Base-by-base conservation (phyloP, 2,113 vertebrate genomes). In the Corydoras maculifer region DNA sequence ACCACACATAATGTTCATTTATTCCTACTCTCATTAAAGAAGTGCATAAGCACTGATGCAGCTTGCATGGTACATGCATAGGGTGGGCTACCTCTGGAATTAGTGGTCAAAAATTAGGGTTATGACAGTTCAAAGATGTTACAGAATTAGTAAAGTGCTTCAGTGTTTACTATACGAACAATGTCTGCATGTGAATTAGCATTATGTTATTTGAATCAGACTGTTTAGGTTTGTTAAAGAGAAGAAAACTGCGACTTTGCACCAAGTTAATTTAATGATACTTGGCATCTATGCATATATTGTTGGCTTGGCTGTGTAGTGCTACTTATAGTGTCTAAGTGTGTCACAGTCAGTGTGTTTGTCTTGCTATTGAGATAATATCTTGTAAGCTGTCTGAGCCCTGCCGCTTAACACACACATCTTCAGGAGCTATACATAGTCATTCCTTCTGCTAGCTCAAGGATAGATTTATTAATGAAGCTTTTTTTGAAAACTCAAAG, bases 331-430 rank as follows among this genome's bases (percentile, higher is more conserved):
- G 31, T 72, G 60, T 64, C 43, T 62, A 65, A 66, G 43, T 53
- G 43, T 53, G 35, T 32, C 8, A 31, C 30, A 15, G 50, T 62
- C 35, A 32, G 48, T 71, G 70, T 15, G 25, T 55, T 3, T 62
- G 51, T 50, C 12, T 69, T 50, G 5, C 32, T 70, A 48, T 8
- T 67, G 11, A 65, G 65, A 58, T 66, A 54, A 65, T 62, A 31
- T 35, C 30, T 9, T 55, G 58, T 68, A 77, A 61, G 78, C 78
- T 67, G 58, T 80, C 75, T 82, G 53, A 75, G 70, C 75, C 58
- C 9, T 15, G 35, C 51, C 30, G 30, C 30, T 69, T 58, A 58
- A 58, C 29, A 67, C 51, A 58, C 57, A 60, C 50, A 58, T 54
- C 48, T 59, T 31, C 53, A 59, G 58, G 54, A n/a, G 12, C 13